Evolutionary conservation across 2,888 invertebrate species (phyloP).

Genomic region (Tetranychus truncatus): DNA sequence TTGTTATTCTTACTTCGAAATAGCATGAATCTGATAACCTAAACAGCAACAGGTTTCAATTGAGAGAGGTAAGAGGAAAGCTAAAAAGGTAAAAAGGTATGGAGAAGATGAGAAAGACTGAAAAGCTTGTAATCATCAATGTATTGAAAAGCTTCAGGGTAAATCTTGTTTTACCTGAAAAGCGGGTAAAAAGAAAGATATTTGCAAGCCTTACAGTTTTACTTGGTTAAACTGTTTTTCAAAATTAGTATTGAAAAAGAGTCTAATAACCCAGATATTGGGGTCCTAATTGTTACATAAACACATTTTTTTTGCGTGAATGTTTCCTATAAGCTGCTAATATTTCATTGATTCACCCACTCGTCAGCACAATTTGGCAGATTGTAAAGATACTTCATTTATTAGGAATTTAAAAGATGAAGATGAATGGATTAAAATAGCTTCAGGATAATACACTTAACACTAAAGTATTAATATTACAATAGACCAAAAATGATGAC

Average conservation of each 20-base stretch:
- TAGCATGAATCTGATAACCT: not conserved
- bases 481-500: no score
- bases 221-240: not conserved
- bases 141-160: not conserved
- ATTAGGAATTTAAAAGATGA: no score
- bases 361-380: not conserved
- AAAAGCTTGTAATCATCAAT: not conserved
- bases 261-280: not conserved
- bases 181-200: not conserved
- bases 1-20: not conserved
- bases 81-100: not conserved
- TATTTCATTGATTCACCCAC: not conserved
- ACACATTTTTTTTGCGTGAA: not conserved
- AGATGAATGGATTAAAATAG: no score
- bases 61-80: not conserved
- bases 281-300: not conserved
- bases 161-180: not conserved
- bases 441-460: no score
- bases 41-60: not conserved
- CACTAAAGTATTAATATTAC: no score
- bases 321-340: not conserved
- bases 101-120: not conserved
- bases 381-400: no score
- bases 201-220: not conserved
- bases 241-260: not conserved